phyloP scores from a whole-genome alignment of 1,140 invertebrate species.

The Melitaea cinxia region DNA sequence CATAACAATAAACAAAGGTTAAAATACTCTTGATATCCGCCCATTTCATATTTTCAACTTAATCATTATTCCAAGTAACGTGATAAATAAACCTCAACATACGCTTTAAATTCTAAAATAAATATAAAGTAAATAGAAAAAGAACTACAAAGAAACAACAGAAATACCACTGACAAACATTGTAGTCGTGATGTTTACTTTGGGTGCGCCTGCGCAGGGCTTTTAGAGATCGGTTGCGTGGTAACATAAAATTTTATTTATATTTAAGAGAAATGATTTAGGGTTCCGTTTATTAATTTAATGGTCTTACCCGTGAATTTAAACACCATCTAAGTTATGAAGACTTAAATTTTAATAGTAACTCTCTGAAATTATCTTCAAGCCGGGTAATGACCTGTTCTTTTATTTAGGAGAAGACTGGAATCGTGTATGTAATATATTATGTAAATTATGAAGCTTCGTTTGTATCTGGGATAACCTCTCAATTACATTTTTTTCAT shows the following conservation, averaged over 20 bases:
- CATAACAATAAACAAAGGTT: background rate
- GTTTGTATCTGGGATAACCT: no score
- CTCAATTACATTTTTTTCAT: no score
- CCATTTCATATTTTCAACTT: constrained; percentile 12
- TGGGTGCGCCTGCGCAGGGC: constrained; percentile 26
- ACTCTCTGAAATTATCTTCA: no score
- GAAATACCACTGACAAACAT: constrained; percentile 32
- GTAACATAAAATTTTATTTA: constrained; percentile 3
- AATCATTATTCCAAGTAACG: constrained; percentile 22
- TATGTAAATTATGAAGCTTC: no score
- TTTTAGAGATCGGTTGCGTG: constrained; percentile 12
- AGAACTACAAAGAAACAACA: constrained; percentile 35
- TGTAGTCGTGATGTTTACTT: constrained; percentile 35
- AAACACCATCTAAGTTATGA: no score
- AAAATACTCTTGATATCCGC: constrained; percentile 2
- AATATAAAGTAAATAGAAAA: constrained; percentile 31
- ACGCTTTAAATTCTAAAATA: constrained; percentile 13
- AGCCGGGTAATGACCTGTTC: no score
- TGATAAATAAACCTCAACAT: constrained; percentile 16
- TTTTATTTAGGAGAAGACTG: no score
- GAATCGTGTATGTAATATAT: no score
- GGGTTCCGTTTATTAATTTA: no score
- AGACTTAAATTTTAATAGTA: no score
- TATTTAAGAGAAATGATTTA: no score
- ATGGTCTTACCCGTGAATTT: no score